phyloP scores from a whole-genome alignment of 1,140 invertebrate genomes.

The Sminthurinus signatus region DNA sequence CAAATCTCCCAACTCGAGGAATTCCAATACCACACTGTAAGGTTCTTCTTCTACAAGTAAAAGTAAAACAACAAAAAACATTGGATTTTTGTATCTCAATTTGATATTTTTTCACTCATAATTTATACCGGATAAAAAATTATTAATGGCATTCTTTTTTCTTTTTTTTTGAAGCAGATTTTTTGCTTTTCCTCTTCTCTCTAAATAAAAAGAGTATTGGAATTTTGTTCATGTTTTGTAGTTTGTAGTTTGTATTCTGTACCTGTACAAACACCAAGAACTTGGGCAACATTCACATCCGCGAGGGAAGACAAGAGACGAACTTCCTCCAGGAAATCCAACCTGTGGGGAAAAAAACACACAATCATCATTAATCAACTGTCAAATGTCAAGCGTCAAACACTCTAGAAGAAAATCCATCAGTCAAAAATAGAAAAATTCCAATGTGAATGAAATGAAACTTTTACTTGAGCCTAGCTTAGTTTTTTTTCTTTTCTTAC shows the following conservation, averaged over 20 bases:
- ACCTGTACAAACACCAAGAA: slow-evolving; percentile 78
- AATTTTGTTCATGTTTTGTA: too few species aligned
- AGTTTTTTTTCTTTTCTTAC: slow-evolving; percentile 54
- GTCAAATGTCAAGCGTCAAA: slow-evolving; percentile 2
- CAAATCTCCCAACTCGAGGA: slow-evolving; percentile 82
- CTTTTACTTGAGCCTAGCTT: too few species aligned
- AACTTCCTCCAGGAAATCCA: slow-evolving; percentile 83
- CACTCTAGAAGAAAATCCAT: neutral
- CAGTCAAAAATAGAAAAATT: neutral
- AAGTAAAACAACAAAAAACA: too few species aligned
- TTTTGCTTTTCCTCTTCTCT: too few species aligned
- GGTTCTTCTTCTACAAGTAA: too few species aligned
- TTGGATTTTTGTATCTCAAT: too few species aligned
- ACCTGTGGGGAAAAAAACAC: slow-evolving; percentile 53
- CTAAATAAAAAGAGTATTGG: too few species aligned
- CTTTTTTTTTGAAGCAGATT: too few species aligned
- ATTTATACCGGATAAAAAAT: too few species aligned
- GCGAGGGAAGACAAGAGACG: slow-evolving; percentile 76
- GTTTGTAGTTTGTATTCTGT: too few species aligned
- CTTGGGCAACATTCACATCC: slow-evolving; percentile 77
- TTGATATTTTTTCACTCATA: too few species aligned
- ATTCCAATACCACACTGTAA: slow-evolving; percentile 80
- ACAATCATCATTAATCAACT: slow-evolving; percentile 23
- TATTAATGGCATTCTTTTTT: too few species aligned
- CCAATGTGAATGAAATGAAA: neutral